These are phyloP conservation scores for Carlito syrichta DNA, from an alignment of 2,113 vertebrate species.

Conservation along the genomic window DNA sequence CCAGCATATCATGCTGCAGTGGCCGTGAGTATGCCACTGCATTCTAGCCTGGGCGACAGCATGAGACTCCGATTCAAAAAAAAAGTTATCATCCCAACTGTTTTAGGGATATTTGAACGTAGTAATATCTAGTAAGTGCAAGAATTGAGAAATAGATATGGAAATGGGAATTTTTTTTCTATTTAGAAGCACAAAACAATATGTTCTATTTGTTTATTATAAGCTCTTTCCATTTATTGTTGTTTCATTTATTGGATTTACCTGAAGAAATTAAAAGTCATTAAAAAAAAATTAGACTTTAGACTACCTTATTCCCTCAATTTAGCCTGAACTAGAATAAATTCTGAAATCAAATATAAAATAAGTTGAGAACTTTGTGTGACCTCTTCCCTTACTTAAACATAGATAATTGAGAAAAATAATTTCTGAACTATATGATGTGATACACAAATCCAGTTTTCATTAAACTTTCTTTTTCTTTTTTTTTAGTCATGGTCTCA, in stretches of 20 bases:
- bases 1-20: no score
- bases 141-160: not conserved
- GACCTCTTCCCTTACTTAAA: not conserved
- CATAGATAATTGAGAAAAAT: not conserved
- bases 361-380: not conserved
- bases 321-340: not conserved
- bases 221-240: not conserved
- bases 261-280: conserved; percentile 16
- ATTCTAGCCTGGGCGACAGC: no score
- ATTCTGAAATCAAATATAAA: not conserved
- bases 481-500: no score
- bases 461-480: conserved; percentile 18
- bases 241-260: not conserved
- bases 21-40: no score
- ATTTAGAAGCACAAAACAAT: not conserved
- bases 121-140: not conserved
- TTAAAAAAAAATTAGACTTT: conserved; percentile 10
- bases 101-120: not conserved
- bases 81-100: no score
- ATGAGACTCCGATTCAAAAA: no score
- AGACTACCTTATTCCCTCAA: not conserved
- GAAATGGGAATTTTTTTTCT: not conserved
- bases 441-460: not conserved
- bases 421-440: not conserved
- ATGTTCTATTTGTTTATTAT: not conserved